Evolutionary conservation across 1,140 invertebrate species (phyloP), one percentile per base, ranked within the genome.

Genomic region (Hirudo medicinalis): DNA sequence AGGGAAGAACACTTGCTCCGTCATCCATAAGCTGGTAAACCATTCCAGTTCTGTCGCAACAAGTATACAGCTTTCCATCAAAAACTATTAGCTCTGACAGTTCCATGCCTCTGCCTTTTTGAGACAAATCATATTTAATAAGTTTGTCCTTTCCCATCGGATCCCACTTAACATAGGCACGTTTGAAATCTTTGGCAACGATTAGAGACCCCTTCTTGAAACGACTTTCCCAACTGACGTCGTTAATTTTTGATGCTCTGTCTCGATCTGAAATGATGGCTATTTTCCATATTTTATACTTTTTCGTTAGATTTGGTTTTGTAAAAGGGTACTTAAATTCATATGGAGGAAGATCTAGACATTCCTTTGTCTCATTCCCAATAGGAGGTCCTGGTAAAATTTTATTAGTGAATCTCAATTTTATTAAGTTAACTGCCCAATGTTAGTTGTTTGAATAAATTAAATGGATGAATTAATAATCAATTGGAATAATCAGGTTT

Each of bases 21-120:
- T 88, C 85, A 29, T 86, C 84, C 25, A 97, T 88, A 22, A 63
- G 2, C 80, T 90, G 86, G 84, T 92, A 99, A 49, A 99, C 85
- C 78, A 97, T 86, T 36, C 96, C 96, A 36, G 95, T 97, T 75
- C 94, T 84, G 82, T 99, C 96, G 84, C 99, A 96, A 79, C 97
- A 89, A 22, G 89, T 89, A 22, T 92, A 85, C 5, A 99, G 79
- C 81, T 87, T 88, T 8, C 94, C 94, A 85, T 99, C 89, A 81
- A 93, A 99, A 0, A 91, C 88, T 70, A 95, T 87, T 67, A 99
- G 82, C 78, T 99, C 96, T 0, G 95, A 98, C 0, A 99, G 83
- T 82, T 99, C 96, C 94, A 99, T 97, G 29, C 57, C 57, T 63
- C 57, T 63, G 22, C 22, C 22, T 22, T 22, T 63, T 25, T 63